Conservation (phyloP, 2,797 vertebrate species). For the Paramormyrops hopkinsi region DNA sequence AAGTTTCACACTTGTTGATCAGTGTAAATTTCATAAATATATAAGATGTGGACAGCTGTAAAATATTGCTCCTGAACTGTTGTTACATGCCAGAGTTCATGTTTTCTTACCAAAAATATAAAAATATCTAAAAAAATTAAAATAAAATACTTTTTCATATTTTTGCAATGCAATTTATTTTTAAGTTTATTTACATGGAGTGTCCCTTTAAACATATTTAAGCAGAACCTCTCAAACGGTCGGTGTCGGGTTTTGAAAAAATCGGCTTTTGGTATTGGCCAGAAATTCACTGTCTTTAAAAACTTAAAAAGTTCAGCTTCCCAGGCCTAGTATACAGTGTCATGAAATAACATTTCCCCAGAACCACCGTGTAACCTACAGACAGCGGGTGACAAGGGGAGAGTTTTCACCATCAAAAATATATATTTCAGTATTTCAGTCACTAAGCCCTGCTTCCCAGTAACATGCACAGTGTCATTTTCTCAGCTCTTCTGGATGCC, state of each 20-base stretch:
- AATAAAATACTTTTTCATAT: background rate
- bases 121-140: background rate
- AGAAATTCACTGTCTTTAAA: background rate
- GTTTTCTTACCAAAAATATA: background rate
- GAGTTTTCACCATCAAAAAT: background rate
- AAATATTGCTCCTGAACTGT: background rate
- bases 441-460: background rate
- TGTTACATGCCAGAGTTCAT: too few species aligned
- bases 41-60: background rate
- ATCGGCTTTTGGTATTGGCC: background rate
- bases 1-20: background rate
- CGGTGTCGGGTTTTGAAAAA: background rate
- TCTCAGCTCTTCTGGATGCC: background rate
- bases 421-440: background rate
- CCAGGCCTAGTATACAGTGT: background rate
- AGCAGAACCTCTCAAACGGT: background rate
- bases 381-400: background rate
- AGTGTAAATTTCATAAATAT: background rate
- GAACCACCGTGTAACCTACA: background rate
- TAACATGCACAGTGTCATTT: background rate
- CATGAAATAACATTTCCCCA: background rate
- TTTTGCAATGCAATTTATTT: background rate
- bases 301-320: background rate
- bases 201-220: background rate
- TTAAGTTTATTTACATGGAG: background rate